A percentile compares a stretch with the other conserved stretches of the same genome.
Evolutionary conservation across 2,888 invertebrate genomes (phyloP).

Genomic region (Mimas tiliae): DNA sequence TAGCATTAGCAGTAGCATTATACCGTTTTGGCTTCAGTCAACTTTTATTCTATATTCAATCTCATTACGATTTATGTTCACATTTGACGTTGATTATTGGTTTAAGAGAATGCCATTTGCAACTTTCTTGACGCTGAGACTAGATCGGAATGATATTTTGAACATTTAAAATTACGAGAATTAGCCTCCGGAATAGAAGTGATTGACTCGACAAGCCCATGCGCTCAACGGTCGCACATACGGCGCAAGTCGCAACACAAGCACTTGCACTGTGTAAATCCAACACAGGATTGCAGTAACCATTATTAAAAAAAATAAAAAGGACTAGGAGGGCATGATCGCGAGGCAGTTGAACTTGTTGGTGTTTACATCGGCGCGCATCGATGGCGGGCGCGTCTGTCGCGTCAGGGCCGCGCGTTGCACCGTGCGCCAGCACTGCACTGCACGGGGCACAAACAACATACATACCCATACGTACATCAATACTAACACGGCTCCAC

Average conservation of each 20-base stretch:
- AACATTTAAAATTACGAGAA: too few species aligned
- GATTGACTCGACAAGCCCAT: too few species aligned
- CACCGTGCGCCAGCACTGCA: constrained; percentile 53
- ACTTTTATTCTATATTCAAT: too few species aligned
- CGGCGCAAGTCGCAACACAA: not conserved
- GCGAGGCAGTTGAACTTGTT: constrained; percentile 77
- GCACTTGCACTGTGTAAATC: constrained; percentile 34
- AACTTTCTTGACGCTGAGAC: too few species aligned
- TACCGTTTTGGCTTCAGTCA: too few species aligned
- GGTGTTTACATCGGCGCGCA: constrained; percentile 72
- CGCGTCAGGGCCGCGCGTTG: constrained; percentile 77
- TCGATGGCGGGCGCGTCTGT: constrained; percentile 51
- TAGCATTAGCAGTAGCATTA: too few species aligned
- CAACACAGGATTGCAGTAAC: constrained; percentile 13
- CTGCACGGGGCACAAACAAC: constrained; percentile 68
- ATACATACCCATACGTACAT: constrained; percentile 64
- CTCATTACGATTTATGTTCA: too few species aligned
- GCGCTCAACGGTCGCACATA: too few species aligned
- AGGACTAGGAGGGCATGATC: constrained; percentile 41
- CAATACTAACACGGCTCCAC: constrained; percentile 50
- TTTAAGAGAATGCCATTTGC: too few species aligned
- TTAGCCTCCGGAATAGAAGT: too few species aligned
- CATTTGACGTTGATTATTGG: too few species aligned
- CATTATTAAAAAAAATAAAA: constrained; percentile 51
- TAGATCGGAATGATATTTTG: too few species aligned